Base-by-base conservation (phyloP, 2,113 vertebrate species). In the Jacana jacana region DNA sequence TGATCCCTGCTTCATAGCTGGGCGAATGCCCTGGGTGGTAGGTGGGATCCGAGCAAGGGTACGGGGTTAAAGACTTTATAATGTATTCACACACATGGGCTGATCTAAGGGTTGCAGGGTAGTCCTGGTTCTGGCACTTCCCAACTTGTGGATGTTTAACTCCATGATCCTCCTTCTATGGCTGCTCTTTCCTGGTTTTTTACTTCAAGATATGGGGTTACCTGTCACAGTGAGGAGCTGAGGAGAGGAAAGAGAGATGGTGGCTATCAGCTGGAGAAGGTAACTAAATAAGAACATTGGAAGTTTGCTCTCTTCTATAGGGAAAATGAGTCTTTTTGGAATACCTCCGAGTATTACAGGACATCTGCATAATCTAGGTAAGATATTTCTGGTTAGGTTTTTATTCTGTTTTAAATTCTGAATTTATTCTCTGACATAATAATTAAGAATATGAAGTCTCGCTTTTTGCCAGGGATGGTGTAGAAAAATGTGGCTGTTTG, bases 71-170 rank as follows among this genome's bases (percentile, higher is more conserved):
- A 82, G 33, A 25, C 0, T 1, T 8, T 24, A 16, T 25, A 39
- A 61, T 0, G 0, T 68, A 7, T 60, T 78, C 46, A 5, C 19
- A 19, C 5, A 25, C 25, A 4, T 3, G 7, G 28, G 17, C 35
- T 86, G 52, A 69, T 72, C 33, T 17, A 37, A 52, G 22, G 22
- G 39, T 68, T 5, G 4, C 25, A 55, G 28, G 4, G 15, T 58
- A 86, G 22, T 23, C 35, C 10, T 7, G 11, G 17, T 66, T 84
- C 51, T 73, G 73, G 40, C n/a, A 31, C 57, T 68, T 85, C 17
- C 35, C 49, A 60, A 0, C 7, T 85, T 63, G 3, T 35, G 14
- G 23, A 17, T 35, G 25, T 17, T 79, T 72, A 81, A 55, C 52
- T 80, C 16, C 10, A 8, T 35, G 35, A 60, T 39, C 13, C 24